Evolutionary conservation across 2,888 invertebrate genomes (phyloP), one percentile per base, ranked within the genome.

Genomic region (Elegia similella): DNA sequence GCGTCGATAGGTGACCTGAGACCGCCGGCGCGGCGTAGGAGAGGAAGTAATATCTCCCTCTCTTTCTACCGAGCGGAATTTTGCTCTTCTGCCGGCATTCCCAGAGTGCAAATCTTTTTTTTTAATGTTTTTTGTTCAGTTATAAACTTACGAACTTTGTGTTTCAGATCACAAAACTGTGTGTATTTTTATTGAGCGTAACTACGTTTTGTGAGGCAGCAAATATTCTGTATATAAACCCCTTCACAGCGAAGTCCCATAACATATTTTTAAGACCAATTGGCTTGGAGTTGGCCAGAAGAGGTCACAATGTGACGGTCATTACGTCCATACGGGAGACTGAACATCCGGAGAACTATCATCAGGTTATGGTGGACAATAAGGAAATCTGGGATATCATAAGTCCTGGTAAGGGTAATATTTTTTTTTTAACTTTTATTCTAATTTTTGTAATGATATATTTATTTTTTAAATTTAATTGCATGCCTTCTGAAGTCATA

Each of bases 301-400:
- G 78, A 44, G 83, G 83, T 1, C 84, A 86, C 60, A 74, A 84
- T 58, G 75, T 84, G 2, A 80, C 80, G 12, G 72, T 82, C 8
- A 71, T 93, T 42, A 84, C 92, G 13, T 82, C 85, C 1, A 66
- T 83, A 59, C 82, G 68, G 55, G 84, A 88, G 54, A 67, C 70
- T 0, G 70, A 84, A 7, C 81, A 81, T 2, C 80, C 87, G 0
- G 65, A 80, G 0, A 91, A 86, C 58, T 92, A 89, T 60, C 82
- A 79, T 7, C 80, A 92, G 63, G 78, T 89, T 15, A 69, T 78
- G 64, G 80, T 86, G 0, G 86, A 86, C 56, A 68, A 82, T 54
- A 80, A 74, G 61, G 70, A 78, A 56, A 87, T 90, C 57, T 91
- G 90, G 88, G 84, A 92, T 58, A 82, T 93, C 16, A 70, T 93